Evolutionary conservation across 2,888 invertebrate species (phyloP).

Genomic region (Trichogramma evanescens): DNA sequence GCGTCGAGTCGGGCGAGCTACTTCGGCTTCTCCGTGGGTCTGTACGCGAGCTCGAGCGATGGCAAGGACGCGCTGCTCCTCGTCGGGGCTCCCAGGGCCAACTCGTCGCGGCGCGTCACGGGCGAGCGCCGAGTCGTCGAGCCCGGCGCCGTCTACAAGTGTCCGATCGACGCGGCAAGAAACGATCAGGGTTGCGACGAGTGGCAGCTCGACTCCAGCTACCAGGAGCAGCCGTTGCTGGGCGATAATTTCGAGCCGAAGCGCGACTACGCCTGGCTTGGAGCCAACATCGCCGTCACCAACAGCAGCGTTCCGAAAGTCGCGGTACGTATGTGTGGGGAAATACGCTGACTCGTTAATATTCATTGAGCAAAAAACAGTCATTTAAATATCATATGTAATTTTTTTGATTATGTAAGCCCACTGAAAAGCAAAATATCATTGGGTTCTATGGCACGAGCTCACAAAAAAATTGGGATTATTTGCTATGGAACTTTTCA

Average conservation of each 20-base stretch:
- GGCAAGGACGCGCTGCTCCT: constrained; percentile 27
- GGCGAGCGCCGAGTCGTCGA: constrained; percentile 22
- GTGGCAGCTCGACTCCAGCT: constrained; percentile 31
- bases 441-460: no score
- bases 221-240: background rate
- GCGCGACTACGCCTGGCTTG: constrained; percentile 40
- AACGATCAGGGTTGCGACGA: constrained; percentile 27
- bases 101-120: constrained; percentile 20
- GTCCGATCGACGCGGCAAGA: constrained; percentile 24
- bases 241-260: constrained; percentile 14
- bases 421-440: no score
- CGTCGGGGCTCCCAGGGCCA: constrained; percentile 41
- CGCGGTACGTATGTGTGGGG: constrained; percentile 32
- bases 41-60: constrained; percentile 23
- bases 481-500: no score
- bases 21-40: constrained; percentile 42
- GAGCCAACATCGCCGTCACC: constrained; percentile 43
- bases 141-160: constrained; percentile 40
- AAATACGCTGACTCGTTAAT: no score
- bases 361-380: no score
- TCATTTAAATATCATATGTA: no score
- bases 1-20: constrained; percentile 29
- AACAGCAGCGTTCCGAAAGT: constrained; percentile 28
- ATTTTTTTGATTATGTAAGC: no score
- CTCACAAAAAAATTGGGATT: no score